Percentiles rank a stretch among this genome's conserved stretches.
Conservation (phyloP, 2,888 invertebrate genomes). For the Drosophila fungiperda region DNA sequence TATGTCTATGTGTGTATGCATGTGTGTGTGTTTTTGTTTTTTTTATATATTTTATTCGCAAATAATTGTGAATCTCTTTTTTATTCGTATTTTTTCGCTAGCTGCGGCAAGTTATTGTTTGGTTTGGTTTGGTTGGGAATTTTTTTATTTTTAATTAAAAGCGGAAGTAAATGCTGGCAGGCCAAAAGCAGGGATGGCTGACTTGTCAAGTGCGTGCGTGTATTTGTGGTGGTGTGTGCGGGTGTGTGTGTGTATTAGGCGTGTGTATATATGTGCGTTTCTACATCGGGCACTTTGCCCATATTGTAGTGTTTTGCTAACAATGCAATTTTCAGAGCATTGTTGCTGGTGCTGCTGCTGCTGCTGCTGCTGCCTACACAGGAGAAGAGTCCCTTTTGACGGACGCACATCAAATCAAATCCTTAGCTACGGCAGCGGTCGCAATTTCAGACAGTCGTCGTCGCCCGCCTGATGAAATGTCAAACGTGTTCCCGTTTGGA, state of each 20-base stretch:
- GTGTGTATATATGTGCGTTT: slow-evolving; percentile 41
- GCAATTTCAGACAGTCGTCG: slow-evolving; percentile 65
- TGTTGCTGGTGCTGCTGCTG: slow-evolving; percentile 54
- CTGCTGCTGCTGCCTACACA: slow-evolving; percentile 44
- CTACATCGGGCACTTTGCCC: slow-evolving; percentile 72
- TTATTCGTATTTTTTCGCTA: slow-evolving; percentile 55
- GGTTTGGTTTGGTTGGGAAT: slow-evolving; percentile 65
- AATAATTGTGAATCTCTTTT: slow-evolving; percentile 76
- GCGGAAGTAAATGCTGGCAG: slow-evolving; percentile 76
- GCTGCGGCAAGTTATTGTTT: slow-evolving; percentile 72
- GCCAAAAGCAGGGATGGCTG: slow-evolving; percentile 45
- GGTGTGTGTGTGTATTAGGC: slow-evolving; percentile 21
- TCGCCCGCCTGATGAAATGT: slow-evolving; percentile 75
- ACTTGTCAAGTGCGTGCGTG: slow-evolving; percentile 63
- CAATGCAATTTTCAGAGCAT: slow-evolving; percentile 80
- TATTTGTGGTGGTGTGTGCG: slow-evolving; percentile 18
- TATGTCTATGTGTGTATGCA: neutral
- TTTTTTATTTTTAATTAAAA: slow-evolving; percentile 81
- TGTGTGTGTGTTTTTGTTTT: neutral
- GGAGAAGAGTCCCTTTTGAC: slow-evolving; percentile 59
- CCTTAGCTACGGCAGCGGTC: slow-evolving; percentile 41
- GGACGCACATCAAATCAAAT: slow-evolving; percentile 77
- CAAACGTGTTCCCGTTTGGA: slow-evolving; percentile 67
- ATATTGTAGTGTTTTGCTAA: slow-evolving; percentile 82
- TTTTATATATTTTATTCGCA: slow-evolving; percentile 69